Conservation (phyloP, 2,888 invertebrate species). For the Zhuqinia jingwanae region DNA sequence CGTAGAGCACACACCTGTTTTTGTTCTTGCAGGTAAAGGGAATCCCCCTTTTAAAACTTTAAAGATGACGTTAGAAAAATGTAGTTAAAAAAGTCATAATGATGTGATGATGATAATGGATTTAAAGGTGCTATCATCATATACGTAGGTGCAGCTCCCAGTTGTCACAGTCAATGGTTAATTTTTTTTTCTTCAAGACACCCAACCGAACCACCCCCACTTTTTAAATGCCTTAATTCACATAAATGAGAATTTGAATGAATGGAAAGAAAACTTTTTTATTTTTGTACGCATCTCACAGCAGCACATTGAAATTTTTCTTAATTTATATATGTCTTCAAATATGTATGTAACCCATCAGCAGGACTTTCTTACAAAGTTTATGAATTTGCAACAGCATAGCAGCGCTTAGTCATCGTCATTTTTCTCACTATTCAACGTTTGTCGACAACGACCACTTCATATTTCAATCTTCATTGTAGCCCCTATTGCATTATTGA, state of each 20-base stretch:
- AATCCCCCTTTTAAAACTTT: not conserved
- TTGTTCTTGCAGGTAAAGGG: not conserved
- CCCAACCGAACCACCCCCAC: slow-evolving; percentile 54
- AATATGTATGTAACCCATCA: slow-evolving; percentile 57
- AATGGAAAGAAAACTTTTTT: slow-evolving; percentile 25
- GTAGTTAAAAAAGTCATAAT: not conserved
- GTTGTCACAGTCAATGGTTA: slow-evolving; percentile 23
- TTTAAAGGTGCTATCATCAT: no score
- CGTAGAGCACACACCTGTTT: no score
- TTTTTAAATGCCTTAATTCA: slow-evolving; percentile 48
- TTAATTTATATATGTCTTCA: no score
- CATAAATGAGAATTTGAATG: slow-evolving; percentile 36
- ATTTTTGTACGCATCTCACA: not conserved
- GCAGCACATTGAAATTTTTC: not conserved
- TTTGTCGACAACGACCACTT: slow-evolving; percentile 5
- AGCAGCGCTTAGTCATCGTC: not conserved
- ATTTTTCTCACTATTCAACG: not conserved
- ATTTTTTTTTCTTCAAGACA: slow-evolving; percentile 48
- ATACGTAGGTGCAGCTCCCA: not conserved
- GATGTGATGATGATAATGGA: not conserved
- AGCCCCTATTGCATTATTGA: slow-evolving; percentile 1
- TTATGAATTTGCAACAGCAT: no score
- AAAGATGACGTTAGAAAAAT: no score
- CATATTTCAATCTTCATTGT: not conserved
- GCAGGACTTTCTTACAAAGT: slow-evolving; percentile 15